A percentile compares a stretch with the other conserved stretches of the same genome.
These are phyloP conservation scores for Patella caerulea DNA, from an alignment of 2,888 invertebrate genomes.

Conservation along the genomic window DNA sequence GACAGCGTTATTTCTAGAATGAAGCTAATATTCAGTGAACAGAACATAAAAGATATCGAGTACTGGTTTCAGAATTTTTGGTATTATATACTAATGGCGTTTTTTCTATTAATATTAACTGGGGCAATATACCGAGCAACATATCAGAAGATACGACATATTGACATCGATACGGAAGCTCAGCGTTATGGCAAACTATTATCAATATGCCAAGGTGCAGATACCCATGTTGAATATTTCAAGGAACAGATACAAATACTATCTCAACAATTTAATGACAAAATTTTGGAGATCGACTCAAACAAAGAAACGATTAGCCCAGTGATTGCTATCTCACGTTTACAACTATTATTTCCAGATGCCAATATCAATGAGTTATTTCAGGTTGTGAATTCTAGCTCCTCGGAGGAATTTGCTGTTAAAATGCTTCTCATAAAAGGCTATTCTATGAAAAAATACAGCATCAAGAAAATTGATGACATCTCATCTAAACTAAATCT, in stretches of 20 bases:
- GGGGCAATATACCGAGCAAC: conserved; percentile 39
- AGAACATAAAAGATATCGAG: conserved; percentile 30
- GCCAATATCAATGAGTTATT: conserved; percentile 35
- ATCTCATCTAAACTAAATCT: too few species aligned
- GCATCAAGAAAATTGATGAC: background rate
- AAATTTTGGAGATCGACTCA: conserved; percentile 26
- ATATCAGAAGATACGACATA: conserved; percentile 32
- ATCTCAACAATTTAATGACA: conserved; percentile 28
- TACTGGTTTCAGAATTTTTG: conserved; percentile 44
- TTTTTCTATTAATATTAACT: conserved; percentile 27
- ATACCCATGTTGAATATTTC: conserved; percentile 37
- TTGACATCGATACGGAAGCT: conserved; percentile 47
- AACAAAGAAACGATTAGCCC: conserved; percentile 24
- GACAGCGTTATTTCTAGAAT: conserved; percentile 37
- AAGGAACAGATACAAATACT: conserved; percentile 32
- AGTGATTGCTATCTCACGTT: conserved; percentile 45
- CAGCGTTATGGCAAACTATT: conserved; percentile 24
- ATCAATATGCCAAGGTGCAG: conserved; percentile 39
- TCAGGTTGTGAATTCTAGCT: conserved; percentile 35
- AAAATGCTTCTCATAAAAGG: conserved; percentile 46
- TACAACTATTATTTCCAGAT: conserved; percentile 53
- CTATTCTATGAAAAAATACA: conserved; percentile 41
- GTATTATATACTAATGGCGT: conserved; percentile 42
- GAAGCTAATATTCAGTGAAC: conserved; percentile 35
- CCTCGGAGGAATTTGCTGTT: conserved; percentile 50